These are phyloP conservation scores for Drosophila erecta DNA, from an alignment of 1,140 invertebrate genomes.

Conservation along the genomic window DNA sequence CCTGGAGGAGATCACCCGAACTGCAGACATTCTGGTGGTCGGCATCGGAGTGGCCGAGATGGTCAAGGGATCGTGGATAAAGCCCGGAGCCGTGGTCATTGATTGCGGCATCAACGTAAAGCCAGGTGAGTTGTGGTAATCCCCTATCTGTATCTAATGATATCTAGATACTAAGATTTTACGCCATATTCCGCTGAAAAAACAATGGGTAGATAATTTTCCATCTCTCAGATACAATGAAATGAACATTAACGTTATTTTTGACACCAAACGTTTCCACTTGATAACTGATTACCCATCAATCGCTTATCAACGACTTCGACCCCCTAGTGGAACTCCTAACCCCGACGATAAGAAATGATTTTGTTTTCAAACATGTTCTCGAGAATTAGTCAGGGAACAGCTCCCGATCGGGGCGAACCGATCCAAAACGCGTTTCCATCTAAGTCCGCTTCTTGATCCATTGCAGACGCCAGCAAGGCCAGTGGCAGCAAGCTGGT, in stretches of 20 bases:
- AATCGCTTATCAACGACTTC: slow-evolving; percentile 17
- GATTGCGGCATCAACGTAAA: slow-evolving; percentile 99
- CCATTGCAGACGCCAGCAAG: slow-evolving; percentile 91
- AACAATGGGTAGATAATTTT: no score
- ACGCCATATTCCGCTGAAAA: no score
- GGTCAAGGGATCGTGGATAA: slow-evolving; percentile 98
- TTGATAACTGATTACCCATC: slow-evolving; percentile 16
- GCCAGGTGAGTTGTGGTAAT: slow-evolving; percentile 88
- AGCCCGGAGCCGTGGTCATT: slow-evolving; percentile 99
- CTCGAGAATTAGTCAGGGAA: slow-evolving; percentile 12
- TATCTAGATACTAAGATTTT: no score
- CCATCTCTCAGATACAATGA: no score
- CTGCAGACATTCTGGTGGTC: slow-evolving; percentile 98
- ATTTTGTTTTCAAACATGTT: slow-evolving; percentile 21
- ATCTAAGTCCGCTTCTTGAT: neutral
- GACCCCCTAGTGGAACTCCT: slow-evolving; percentile 38
- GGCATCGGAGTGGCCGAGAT: slow-evolving; percentile 96
- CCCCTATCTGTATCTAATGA: no score
- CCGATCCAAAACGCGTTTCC: neutral
- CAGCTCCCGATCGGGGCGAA: neutral
- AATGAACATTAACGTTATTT: no score
- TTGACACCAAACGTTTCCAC: neutral
- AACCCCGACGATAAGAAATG: slow-evolving; percentile 47
- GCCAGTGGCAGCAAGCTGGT: slow-evolving; percentile 93
- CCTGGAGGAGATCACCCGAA: slow-evolving; percentile 90